Conservation (phyloP, 2,888 invertebrate genomes). For the Rutpela maculata region DNA sequence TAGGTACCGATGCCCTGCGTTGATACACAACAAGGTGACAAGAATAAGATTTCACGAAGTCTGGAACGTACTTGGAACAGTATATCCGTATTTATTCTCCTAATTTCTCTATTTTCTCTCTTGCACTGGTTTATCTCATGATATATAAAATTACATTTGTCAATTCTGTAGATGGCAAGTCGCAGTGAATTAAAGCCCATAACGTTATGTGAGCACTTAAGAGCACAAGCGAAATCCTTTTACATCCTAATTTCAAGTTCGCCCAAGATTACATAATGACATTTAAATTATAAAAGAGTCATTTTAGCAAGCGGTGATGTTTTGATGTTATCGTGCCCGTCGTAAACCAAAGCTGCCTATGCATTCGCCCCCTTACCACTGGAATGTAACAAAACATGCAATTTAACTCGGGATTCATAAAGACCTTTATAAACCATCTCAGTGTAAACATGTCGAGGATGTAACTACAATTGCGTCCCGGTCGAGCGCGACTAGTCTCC, state of each 20-base stretch:
- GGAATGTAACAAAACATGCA: constrained; percentile 35
- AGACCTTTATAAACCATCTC: constrained; percentile 12
- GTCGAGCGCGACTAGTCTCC: background rate
- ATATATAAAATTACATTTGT: no score
- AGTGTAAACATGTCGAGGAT: constrained; percentile 21
- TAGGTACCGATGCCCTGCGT: no score
- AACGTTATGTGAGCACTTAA: background rate
- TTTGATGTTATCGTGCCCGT: constrained; percentile 26
- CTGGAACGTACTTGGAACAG: no score
- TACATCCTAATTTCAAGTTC: constrained; percentile 4
- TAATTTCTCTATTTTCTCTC: no score
- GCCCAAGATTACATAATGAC: background rate
- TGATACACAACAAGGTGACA: no score
- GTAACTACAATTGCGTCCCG: constrained; percentile 8
- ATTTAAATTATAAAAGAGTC: constrained; percentile 26
- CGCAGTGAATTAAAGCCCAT: background rate
- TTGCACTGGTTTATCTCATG: no score
- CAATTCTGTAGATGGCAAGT: no score
- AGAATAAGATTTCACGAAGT: no score
- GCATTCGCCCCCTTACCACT: background rate
- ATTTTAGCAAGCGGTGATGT: background rate
- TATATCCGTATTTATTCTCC: no score
- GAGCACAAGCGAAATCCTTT: background rate
- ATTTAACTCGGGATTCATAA: constrained; percentile 33
- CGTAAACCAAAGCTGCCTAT: background rate